Percentiles rank a stretch among this genome's conserved stretches.
Evolutionary conservation across 2,113 vertebrate genomes (phyloP).

Genomic region (Tamias sibiricus): DNA sequence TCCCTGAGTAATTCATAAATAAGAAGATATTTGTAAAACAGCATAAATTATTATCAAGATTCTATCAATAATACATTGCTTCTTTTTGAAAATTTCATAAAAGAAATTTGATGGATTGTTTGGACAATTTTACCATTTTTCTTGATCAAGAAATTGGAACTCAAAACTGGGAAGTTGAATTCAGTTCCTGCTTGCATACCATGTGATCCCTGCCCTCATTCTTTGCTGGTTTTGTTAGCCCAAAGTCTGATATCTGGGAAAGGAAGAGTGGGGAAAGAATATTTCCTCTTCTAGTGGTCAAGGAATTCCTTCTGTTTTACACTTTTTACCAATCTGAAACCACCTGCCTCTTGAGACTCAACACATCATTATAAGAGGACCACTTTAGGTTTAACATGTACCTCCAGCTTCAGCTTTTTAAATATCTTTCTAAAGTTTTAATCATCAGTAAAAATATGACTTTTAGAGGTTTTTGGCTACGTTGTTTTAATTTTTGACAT

Average conservation of each 20-base stretch:
- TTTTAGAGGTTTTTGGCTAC: not conserved
- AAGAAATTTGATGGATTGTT: not conserved
- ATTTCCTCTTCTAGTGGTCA: not conserved
- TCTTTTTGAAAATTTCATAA: not conserved
- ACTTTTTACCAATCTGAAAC: constrained; percentile 26
- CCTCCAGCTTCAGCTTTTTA: not conserved
- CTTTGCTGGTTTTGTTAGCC: not conserved
- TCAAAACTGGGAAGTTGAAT: not conserved
- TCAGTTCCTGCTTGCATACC: not conserved
- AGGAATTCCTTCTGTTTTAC: constrained; percentile 3
- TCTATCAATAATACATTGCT: not conserved
- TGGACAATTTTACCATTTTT: not conserved
- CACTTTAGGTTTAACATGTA: constrained; percentile 40
- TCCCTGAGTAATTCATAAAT: constrained; percentile 5
- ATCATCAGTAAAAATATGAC: not conserved
- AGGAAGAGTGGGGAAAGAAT: not conserved
- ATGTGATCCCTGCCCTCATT: not conserved
- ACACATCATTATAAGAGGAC: not conserved
- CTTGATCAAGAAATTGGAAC: not conserved
- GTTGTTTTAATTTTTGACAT: not conserved
- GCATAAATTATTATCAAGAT: not conserved
- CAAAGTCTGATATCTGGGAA: not conserved
- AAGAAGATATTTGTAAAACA: not conserved
- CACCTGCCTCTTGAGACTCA: constrained; percentile 19
- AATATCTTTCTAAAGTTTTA: constrained; percentile 1